Evolutionary conservation across 2,797 vertebrate genomes (phyloP), one percentile per base, ranked within the genome.

Genomic region (Scarus forsteni): DNA sequence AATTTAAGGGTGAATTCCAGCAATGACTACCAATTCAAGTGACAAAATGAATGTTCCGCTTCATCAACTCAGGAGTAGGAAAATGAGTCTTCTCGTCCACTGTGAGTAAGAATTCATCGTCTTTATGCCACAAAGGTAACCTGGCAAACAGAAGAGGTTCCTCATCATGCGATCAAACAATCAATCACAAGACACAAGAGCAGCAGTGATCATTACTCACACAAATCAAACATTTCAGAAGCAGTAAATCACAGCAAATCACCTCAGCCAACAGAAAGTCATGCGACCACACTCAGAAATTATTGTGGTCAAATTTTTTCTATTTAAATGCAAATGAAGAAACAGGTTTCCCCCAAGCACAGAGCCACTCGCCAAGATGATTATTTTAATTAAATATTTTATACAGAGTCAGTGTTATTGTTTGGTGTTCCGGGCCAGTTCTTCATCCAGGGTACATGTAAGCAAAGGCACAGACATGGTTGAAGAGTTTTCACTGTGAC

Each of bases 311-410:
- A 85, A 73, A 84, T 65, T 84, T 86, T 77, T 79, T 85, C 89
- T 80, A 92, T 92, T 93, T 92, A 93, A 90, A 92, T 93, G 92
- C 85, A 92, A 92, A 93, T 92, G 39, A 81, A 87, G 60, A 70
- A 64, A 55, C 52, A 61, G 57, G 70, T 85, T 81, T 67, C 62
- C 78, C 40, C 10, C 16, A 65, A 73, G 70, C 67, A 63, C 16
- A 57, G 60, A 76, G 64, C 58, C 56, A 16, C 58, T 19, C 43
- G 71, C 67, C 72, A 73, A 67, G 64, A 44, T 8, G 48, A 87
- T 89, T 83, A 81, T 64, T 79, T 73, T 70, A 85, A 89, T 90
- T 88, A 79, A 82, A 87, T 81, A 81, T 79, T 71, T 62, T 58
- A 53, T 48, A 73, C 71, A 77, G 80, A 76, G 58, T 40, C 60